Evolutionary conservation across 2,888 invertebrate genomes (phyloP).

Genomic region (Sericinus montela): DNA sequence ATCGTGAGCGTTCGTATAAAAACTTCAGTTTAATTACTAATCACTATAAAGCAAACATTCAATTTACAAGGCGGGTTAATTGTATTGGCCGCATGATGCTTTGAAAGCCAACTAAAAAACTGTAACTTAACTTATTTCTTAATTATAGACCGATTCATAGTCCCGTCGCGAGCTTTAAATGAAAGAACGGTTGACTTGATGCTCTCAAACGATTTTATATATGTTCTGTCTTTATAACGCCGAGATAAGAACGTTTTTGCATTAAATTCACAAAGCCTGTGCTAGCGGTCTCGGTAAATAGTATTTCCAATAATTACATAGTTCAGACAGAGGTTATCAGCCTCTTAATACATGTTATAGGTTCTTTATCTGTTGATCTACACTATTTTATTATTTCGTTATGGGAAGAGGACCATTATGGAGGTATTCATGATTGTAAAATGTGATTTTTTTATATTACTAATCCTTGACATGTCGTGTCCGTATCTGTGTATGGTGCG

Average conservation of each 20-base stretch:
- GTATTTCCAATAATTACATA: conserved; percentile 73
- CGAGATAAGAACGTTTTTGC: conserved; percentile 36
- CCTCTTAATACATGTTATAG: conserved; percentile 64
- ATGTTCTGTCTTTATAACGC: conserved; percentile 34
- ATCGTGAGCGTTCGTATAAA: conserved; percentile 57
- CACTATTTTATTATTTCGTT: conserved; percentile 30
- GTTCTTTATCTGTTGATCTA: conserved; percentile 48
- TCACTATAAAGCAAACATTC: conserved; percentile 79
- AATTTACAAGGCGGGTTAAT: conserved; percentile 78
- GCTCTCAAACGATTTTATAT: conserved; percentile 28
- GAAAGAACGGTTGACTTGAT: conserved; percentile 47
- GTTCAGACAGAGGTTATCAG: conserved; percentile 72
- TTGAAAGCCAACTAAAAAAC: conserved; percentile 73
- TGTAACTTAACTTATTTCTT: conserved; percentile 78
- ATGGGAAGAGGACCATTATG: conserved; percentile 1
- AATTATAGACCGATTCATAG: conserved; percentile 78
- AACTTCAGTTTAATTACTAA: conserved; percentile 74
- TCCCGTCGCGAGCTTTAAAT: conserved; percentile 63
- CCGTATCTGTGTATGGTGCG: too few relatives aligned
- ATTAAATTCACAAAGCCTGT: conserved; percentile 14
- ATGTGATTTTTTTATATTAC: too few relatives aligned
- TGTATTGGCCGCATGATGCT: conserved; percentile 66
- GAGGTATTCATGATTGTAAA: background rate
- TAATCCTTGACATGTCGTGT: too few relatives aligned
- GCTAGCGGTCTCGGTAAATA: conserved; percentile 57